Percentiles rank a stretch among this genome's conserved stretches.
Conservation (phyloP, 2,113 vertebrate species). For the Crocuta crocuta region DNA sequence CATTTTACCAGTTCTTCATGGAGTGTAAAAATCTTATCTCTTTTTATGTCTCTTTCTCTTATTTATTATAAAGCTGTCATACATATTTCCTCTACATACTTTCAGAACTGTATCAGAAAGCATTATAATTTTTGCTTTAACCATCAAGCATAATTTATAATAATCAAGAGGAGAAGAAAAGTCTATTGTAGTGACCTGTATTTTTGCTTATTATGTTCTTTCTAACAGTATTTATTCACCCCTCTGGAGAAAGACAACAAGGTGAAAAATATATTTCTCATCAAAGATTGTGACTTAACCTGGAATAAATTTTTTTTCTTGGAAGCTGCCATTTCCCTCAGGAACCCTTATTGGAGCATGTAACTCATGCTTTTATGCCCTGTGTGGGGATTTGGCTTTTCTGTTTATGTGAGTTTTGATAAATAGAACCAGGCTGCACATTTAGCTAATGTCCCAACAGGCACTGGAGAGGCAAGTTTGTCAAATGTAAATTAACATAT, state of each 20-base stretch:
- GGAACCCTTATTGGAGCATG: slow-evolving; percentile 26
- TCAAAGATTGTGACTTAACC: neutral
- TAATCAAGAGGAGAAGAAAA: neutral
- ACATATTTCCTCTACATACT: neutral
- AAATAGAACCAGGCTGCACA: slow-evolving; percentile 15
- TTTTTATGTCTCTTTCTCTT: neutral
- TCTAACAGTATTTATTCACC: neutral
- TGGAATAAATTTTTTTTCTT: neutral
- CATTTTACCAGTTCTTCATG: neutral
- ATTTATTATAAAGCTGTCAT: neutral
- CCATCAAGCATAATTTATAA: neutral
- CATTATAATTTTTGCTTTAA: neutral
- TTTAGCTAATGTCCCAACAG: slow-evolving; percentile 49
- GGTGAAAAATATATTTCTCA: neutral
- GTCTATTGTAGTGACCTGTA: neutral
- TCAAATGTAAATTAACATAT: slow-evolving; percentile 72
- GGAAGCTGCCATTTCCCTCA: slow-evolving; percentile 34
- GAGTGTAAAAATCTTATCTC: neutral
- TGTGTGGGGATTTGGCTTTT: slow-evolving; percentile 41
- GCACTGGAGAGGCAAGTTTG: slow-evolving; percentile 25
- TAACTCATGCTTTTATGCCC: slow-evolving; percentile 50
- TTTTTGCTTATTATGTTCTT: slow-evolving; percentile 19
- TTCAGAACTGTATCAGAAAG: neutral
- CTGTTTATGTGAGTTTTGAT: slow-evolving; percentile 58
- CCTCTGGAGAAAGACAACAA: neutral